Conservation (phyloP, 2,888 invertebrate species). For the Polietes domitor region DNA sequence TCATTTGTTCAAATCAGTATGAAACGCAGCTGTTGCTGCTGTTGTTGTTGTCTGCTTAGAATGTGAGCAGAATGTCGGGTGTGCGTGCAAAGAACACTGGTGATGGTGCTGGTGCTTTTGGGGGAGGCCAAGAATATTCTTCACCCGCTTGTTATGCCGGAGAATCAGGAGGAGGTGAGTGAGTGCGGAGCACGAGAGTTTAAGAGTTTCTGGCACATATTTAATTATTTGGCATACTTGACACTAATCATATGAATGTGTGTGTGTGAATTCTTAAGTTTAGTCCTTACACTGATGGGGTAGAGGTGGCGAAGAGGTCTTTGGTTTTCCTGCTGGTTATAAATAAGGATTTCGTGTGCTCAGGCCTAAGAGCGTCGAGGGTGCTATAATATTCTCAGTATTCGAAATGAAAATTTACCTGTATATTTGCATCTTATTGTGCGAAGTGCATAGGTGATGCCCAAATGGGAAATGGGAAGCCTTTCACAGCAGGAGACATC, state of each 20-base stretch:
- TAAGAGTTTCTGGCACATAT: conserved; percentile 50
- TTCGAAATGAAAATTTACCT: conserved; percentile 6
- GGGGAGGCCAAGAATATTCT: too few species aligned
- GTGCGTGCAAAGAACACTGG: not conserved
- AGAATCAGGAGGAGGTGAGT: not conserved
- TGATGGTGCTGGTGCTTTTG: not conserved
- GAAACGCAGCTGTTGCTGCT: conserved; percentile 18
- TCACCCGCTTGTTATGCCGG: too few species aligned
- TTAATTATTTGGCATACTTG: conserved; percentile 54
- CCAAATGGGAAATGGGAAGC: not conserved
- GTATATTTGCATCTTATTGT: not conserved
- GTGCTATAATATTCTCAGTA: conserved; percentile 7
- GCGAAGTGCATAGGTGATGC: not conserved
- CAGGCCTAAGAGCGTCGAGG: not conserved
- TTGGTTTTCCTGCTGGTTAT: too few species aligned
- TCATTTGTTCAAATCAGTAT: not conserved
- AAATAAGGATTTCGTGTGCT: not conserved
- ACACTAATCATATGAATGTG: conserved; percentile 41
- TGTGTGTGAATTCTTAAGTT: not conserved
- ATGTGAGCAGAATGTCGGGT: too few species aligned
- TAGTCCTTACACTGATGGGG: not conserved
- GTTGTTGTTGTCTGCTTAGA: not conserved
- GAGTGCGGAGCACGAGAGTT: not conserved
- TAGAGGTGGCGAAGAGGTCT: conserved; percentile 4
- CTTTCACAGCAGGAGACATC: not conserved